Evolutionary conservation across 2,113 vertebrate genomes (phyloP).

Genomic region (Illadopsis cleaveri): DNA sequence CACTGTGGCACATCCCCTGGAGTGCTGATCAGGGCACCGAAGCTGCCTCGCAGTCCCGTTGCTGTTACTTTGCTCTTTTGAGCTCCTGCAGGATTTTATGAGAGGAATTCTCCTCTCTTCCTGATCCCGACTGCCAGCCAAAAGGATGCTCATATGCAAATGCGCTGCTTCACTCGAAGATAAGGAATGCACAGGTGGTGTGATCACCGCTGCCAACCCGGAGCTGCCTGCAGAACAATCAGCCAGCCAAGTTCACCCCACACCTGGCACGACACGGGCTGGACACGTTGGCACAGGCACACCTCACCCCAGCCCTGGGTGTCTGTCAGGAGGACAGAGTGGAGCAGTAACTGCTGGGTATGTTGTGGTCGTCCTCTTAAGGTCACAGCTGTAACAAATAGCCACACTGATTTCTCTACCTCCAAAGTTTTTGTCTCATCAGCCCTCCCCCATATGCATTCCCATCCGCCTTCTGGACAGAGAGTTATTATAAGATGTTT

Average conservation of each 20-base stretch:
- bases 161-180: rapidly evolving
- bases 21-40: neutral
- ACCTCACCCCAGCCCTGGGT: neutral
- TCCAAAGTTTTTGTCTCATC: neutral
- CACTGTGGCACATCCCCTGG: neutral
- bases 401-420: neutral
- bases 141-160: neutral
- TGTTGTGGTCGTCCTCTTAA: neutral
- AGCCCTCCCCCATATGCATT: neutral
- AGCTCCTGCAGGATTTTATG: neutral
- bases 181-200: neutral
- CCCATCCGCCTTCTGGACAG: rapidly evolving
- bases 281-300: neutral
- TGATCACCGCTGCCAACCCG: rapidly evolving
- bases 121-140: neutral
- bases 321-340: neutral
- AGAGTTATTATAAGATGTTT: neutral
- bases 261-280: rapidly evolving
- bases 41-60: rapidly evolving
- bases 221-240: neutral
- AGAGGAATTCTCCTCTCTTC: neutral
- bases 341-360: neutral
- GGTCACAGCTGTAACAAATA: neutral
- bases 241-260: neutral
- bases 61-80: neutral